phyloP scores from a whole-genome alignment of 2,113 vertebrate genomes.

The Cebus imitator region DNA sequence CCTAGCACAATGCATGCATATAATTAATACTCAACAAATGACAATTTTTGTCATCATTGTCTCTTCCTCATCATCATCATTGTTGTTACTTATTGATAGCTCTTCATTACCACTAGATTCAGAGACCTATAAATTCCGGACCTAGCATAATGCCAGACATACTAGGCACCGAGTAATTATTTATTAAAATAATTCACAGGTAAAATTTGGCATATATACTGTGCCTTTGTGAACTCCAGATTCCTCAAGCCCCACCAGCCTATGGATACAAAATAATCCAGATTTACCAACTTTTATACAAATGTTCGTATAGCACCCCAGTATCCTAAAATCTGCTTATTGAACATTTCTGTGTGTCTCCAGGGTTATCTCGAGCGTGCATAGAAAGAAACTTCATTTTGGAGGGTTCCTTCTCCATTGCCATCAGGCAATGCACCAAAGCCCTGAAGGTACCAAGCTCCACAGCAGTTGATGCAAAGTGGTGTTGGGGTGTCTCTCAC shows the following conservation, averaged over 20 bases:
- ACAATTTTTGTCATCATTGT: neutral
- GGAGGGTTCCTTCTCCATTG: neutral
- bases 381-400: neutral
- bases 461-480: neutral
- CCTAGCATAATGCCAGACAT: neutral
- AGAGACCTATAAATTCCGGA: neutral
- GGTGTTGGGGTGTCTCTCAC: neutral
- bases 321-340: neutral
- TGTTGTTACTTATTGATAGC: neutral
- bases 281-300: neutral
- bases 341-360: neutral
- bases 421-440: neutral
- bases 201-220: neutral
- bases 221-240: neutral
- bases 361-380: neutral
- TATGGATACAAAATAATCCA: neutral
- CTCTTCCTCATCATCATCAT: neutral
- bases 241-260: neutral
- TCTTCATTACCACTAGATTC: neutral
- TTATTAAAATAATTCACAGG: neutral
- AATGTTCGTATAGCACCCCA: neutral
- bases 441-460: neutral
- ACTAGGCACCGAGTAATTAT: neutral
- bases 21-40: neutral
- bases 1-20: neutral